Evolutionary conservation across 2,797 vertebrate genomes (phyloP).

Genomic region (Carcharodon carcharias): DNA sequence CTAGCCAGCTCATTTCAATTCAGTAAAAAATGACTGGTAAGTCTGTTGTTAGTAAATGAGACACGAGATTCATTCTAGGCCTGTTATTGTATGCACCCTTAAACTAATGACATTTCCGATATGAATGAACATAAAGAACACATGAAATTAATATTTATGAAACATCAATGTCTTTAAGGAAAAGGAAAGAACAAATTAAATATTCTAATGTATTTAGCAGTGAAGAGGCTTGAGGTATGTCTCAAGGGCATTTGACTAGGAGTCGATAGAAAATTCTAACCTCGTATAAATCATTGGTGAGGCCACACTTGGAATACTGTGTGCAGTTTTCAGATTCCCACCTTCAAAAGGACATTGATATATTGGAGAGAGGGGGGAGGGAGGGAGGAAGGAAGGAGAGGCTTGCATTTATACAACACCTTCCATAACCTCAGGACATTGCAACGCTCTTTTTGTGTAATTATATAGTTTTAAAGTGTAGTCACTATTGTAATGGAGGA

Average conservation of each 20-base stretch:
- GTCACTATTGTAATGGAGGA: not conserved
- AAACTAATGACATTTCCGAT: conserved; percentile 8
- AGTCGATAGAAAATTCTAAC: conserved; percentile 12
- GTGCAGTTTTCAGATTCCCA: not conserved
- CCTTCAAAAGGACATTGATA: not conserved
- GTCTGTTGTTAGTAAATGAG: not conserved
- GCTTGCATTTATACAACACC: not conserved
- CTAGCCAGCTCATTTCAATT: not conserved
- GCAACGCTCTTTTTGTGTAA: not conserved
- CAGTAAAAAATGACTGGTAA: not conserved
- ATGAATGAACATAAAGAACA: conserved; percentile 21
- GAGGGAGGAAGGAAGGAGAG: not conserved
- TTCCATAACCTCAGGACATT: not conserved
- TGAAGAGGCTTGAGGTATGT: conserved; percentile 14
- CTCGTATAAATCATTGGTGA: not conserved
- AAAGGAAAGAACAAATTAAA: conserved; percentile 22
- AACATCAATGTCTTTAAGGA: conserved; percentile 26
- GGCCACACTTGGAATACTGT: not conserved
- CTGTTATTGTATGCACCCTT: not conserved
- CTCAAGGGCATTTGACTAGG: conserved; percentile 20
- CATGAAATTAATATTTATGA: conserved; percentile 35
- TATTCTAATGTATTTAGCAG: conserved; percentile 29
- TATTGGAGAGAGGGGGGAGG: not conserved
- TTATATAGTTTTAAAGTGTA: not conserved
- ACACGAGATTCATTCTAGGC: not conserved